A percentile compares a stretch with the other conserved stretches of the same genome.
Conservation (phyloP, 2,888 invertebrate genomes). For the Strigamia transsilvanica region DNA sequence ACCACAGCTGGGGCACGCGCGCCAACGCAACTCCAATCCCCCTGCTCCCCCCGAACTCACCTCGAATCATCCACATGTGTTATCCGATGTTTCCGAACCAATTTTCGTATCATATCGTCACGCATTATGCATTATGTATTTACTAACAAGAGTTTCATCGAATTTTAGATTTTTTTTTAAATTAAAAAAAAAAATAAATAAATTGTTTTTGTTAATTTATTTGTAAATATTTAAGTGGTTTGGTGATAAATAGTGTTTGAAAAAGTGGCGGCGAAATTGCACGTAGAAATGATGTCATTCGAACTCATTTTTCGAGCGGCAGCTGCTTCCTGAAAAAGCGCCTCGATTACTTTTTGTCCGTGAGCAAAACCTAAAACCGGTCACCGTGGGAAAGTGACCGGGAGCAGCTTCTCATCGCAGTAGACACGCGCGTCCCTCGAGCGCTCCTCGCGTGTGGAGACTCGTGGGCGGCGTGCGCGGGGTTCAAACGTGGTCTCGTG, state of each 20-base stretch:
- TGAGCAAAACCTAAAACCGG: slow-evolving; percentile 32
- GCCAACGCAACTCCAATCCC: not conserved
- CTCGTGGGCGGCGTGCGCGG: slow-evolving; percentile 45
- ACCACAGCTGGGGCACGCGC: slow-evolving; percentile 46
- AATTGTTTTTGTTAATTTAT: too few relatives aligned
- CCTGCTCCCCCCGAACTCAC: not conserved
- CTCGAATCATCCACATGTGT: not conserved
- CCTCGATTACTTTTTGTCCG: slow-evolving; percentile 39
- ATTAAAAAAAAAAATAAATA: too few relatives aligned
- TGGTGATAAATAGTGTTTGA: not conserved
- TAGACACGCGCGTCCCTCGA: not conserved
- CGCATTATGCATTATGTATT: too few relatives aligned
- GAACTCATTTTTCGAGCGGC: slow-evolving; percentile 18
- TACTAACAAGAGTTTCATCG: too few relatives aligned
- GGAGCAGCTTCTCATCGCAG: slow-evolving; percentile 22
- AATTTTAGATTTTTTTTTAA: too few relatives aligned
- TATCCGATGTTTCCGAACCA: too few relatives aligned
- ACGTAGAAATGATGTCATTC: slow-evolving; percentile 11
- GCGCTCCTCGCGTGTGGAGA: not conserved
- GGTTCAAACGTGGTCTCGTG: slow-evolving; percentile 22
- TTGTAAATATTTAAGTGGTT: too few relatives aligned
- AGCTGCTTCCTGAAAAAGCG: slow-evolving; percentile 30
- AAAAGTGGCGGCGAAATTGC: not conserved
- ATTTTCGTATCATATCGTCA: too few relatives aligned
- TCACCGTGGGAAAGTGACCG: slow-evolving; percentile 45